Evolutionary conservation across 2,888 invertebrate genomes (phyloP).

Genomic region (Nyleta sp.): DNA sequence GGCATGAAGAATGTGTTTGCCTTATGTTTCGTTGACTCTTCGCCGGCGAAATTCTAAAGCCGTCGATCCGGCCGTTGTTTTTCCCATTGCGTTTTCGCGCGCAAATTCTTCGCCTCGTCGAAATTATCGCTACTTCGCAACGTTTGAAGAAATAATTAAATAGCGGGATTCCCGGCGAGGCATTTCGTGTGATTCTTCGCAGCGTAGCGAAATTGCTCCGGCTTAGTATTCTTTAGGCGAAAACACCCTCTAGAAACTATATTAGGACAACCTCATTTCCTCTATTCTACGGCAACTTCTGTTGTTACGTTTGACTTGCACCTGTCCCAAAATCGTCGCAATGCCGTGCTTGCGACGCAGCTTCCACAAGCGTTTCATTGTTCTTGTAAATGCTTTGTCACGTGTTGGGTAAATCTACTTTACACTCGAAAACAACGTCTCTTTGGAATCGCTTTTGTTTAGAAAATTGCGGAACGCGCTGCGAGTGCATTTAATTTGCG

Average conservation of each 20-base stretch:
- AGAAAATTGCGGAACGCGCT: constrained; percentile 29
- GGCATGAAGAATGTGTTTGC: constrained; percentile 2
- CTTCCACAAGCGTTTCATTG: constrained; percentile 57
- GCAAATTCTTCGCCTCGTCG: too few relatives aligned
- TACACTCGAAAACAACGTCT: constrained; percentile 53
- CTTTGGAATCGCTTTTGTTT: constrained; percentile 55
- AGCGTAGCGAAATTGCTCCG: constrained; percentile 43
- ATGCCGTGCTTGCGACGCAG: constrained; percentile 38
- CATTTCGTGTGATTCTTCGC: constrained; percentile 22
- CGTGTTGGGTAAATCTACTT: constrained; percentile 61
- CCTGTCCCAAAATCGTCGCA: constrained; percentile 59
- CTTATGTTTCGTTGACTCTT: constrained; percentile 19
- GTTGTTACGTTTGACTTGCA: constrained; percentile 60
- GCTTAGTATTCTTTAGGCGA: constrained; percentile 57
- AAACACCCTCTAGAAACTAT: constrained; percentile 60
- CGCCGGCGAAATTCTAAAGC: not conserved
- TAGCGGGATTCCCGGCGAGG: constrained; percentile 24
- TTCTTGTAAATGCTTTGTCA: constrained; percentile 64
- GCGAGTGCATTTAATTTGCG: constrained; percentile 26
- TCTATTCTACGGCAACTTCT: constrained; percentile 50
- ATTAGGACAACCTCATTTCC: constrained; percentile 66
- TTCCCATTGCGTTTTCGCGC: too few relatives aligned
- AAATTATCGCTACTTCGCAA: too few relatives aligned
- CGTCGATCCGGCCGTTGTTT: too few relatives aligned
- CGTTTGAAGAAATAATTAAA: constrained; percentile 51